These are phyloP conservation scores for Eupelmus urozonus DNA, from an alignment of 2,888 invertebrate species.

Conservation along the genomic window DNA sequence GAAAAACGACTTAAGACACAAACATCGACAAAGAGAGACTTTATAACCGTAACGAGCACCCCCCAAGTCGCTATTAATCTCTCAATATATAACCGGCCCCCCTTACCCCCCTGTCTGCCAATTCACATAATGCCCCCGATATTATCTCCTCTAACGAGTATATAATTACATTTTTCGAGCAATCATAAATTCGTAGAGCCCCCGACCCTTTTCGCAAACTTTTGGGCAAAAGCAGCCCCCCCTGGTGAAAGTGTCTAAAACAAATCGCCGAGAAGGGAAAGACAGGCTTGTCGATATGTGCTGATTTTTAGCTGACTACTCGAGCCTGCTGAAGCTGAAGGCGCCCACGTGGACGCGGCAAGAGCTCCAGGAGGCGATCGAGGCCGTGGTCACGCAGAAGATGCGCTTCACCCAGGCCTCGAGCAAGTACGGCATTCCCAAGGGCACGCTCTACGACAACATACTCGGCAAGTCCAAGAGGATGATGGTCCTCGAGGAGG, in stretches of 20 bases:
- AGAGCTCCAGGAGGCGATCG: constrained; percentile 86
- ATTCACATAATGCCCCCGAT: too few relatives aligned
- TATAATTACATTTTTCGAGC: too few relatives aligned
- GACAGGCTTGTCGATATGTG: constrained; percentile 60
- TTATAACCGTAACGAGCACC: too few relatives aligned
- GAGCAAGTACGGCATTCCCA: constrained; percentile 85
- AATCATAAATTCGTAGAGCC: too few relatives aligned
- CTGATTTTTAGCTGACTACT: constrained; percentile 80
- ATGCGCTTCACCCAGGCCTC: constrained; percentile 89
- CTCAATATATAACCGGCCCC: too few relatives aligned
- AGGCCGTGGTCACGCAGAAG: constrained; percentile 86
- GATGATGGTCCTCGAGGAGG: constrained; percentile 86
- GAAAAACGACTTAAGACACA: constrained; percentile 12
- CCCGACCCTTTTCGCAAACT: too few relatives aligned
- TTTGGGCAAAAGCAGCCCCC: too few relatives aligned
- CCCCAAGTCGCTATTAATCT: too few relatives aligned
- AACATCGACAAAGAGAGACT: too few relatives aligned
- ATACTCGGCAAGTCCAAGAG: constrained; percentile 87
- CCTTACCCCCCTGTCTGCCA: too few relatives aligned
- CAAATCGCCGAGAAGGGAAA: constrained; percentile 35
- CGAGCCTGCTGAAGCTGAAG: constrained; percentile 85
- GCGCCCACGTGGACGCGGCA: constrained; percentile 86
- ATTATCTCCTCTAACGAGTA: too few relatives aligned
- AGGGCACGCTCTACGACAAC: constrained; percentile 88
- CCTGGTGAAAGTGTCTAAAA: not conserved